Conservation (phyloP, 2,113 vertebrate species). For the Seriola aureovittata region DNA sequence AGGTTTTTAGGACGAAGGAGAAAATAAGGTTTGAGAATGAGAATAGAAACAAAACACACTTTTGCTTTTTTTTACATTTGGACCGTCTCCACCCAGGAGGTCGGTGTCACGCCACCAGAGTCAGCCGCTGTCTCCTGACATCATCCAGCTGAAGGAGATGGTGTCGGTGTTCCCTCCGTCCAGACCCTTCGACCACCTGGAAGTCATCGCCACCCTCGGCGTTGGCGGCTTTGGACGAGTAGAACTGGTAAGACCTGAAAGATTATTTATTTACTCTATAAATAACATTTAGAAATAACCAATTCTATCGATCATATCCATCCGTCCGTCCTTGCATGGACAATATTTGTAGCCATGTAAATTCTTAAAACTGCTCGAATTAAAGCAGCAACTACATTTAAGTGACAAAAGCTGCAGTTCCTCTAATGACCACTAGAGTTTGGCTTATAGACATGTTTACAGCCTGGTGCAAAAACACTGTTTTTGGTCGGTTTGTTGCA, state of each 20-base stretch:
- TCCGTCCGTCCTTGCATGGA: neutral
- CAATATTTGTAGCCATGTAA: neutral
- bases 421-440: no score
- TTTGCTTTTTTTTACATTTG: no score
- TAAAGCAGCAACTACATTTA: no score
- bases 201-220: slow-evolving; percentile 81
- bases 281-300: no score
- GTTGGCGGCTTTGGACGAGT: slow-evolving; percentile 86
- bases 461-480: no score
- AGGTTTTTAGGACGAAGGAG: neutral
- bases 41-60: no score
- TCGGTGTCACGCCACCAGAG: slow-evolving; percentile 75
- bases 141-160: slow-evolving; percentile 79
- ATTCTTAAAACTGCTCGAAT: no score
- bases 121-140: slow-evolving; percentile 74
- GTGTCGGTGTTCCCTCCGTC: slow-evolving; percentile 70
- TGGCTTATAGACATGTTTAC: no score
- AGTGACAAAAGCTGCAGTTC: no score
- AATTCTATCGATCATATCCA: neutral
- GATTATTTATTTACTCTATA: no score
- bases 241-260: slow-evolving; percentile 78
- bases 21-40: no score
- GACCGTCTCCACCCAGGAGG: slow-evolving; percentile 54
- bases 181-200: slow-evolving; percentile 79
- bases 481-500: no score